Base-by-base conservation (phyloP, 2,888 invertebrate species). In the Orchesellides sinensis region DNA sequence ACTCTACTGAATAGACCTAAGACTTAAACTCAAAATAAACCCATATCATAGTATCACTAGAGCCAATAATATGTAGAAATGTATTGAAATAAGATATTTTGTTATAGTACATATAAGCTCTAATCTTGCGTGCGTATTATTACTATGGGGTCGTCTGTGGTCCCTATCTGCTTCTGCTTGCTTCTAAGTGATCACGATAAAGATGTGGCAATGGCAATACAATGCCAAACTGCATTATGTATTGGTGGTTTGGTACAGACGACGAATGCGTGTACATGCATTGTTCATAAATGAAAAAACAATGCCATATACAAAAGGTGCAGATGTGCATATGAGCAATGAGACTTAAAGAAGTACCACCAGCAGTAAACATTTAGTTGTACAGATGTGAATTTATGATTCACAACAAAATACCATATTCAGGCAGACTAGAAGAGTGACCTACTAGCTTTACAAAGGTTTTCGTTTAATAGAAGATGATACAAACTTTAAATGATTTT, bases 141-240 rank as follows among this genome's bases (percentile, higher is more conserved):
- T 45, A 70, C 70, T 59, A 56, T 61, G 45, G 63, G 78, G 78
- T 79, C 78, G 78, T 17, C 25, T 52, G 69, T n/a, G n/a, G n/a
- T n/a, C n/a, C n/a, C n/a, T n/a, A 69, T 69, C 78, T 69, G 78
- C 21, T n/a, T 79, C 78, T 69, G 69, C 70, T 79, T n/a, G n/a
- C 52, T 63, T 79, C 47, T 59, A 47, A 35, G 49, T 61, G n/a
- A 63, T 65, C n/a, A 54, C 32, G 25, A 74, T 52, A 23, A 19
- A 2, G 14, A 25, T 59, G 59, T 21, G 12, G 27, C 12, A 27
- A 21, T 70, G n/a, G 69, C 21, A 63, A 65, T 35, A 29, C 32
- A 73, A 5, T 61, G 47, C 49, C 6, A 17, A 72, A 72, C 35
- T 47, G 59, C 27, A 40, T 2, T n/a, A 56, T 21, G 65, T 21